phyloP scores from a whole-genome alignment of 2,797 vertebrate species.

The Cygnus olor region DNA sequence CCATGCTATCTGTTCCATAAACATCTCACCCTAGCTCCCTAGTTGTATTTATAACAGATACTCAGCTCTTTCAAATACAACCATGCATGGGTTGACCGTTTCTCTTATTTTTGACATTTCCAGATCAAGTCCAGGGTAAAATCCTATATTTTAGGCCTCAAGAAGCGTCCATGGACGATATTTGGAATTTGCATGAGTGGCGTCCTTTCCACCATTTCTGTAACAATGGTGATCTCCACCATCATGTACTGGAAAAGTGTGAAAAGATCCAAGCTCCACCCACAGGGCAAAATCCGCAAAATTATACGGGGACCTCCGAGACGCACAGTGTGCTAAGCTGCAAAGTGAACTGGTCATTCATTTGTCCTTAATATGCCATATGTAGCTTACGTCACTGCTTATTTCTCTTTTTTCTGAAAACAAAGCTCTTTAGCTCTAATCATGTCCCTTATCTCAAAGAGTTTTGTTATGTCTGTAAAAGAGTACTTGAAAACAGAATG shows the following conservation, averaged over 20 bases:
- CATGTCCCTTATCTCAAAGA: slow-evolving; percentile 57
- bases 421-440: slow-evolving; percentile 44
- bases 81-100: slow-evolving; percentile 41
- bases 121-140: slow-evolving; percentile 90
- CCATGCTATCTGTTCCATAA: background rate
- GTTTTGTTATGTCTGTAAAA: slow-evolving; percentile 89
- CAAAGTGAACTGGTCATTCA: slow-evolving; percentile 57
- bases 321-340: slow-evolving; percentile 55
- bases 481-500: slow-evolving; percentile 86
- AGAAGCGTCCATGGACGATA: slow-evolving; percentile 87
- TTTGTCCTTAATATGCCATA: slow-evolving; percentile 68
- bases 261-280: slow-evolving; percentile 88
- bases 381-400: slow-evolving; percentile 24
- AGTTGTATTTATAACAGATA: background rate
- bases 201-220: slow-evolving; percentile 82
- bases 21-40: background rate
- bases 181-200: slow-evolving; percentile 88
- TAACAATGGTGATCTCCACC: slow-evolving; percentile 89
- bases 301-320: slow-evolving; percentile 81
- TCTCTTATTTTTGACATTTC: slow-evolving; percentile 82
- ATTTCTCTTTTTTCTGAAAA: slow-evolving; percentile 55
- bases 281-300: slow-evolving; percentile 88
- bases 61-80: background rate
- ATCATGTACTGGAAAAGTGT: slow-evolving; percentile 87
- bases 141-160: slow-evolving; percentile 90